phyloP scores from a whole-genome alignment of 2,888 invertebrate genomes.

The Nomada lathburiana region DNA sequence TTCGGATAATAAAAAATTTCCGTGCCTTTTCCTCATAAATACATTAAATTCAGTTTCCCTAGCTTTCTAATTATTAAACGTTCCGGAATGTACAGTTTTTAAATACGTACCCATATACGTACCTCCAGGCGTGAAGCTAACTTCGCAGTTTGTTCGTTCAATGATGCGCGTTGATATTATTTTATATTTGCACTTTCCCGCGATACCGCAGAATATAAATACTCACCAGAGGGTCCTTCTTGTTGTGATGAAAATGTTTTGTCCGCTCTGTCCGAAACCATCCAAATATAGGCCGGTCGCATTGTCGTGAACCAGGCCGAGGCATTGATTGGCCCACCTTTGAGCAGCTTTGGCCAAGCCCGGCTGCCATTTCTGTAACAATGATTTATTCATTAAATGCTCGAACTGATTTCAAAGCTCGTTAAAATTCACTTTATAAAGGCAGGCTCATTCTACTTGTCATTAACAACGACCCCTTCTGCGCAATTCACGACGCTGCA shows the following conservation, averaged over 20 bases:
- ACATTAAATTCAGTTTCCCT: too few species aligned
- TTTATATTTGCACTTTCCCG: neutral
- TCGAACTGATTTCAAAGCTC: neutral
- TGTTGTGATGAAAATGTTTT: constrained; percentile 93
- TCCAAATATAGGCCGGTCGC: constrained; percentile 88
- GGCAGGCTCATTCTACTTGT: too few species aligned
- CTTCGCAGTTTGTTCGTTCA: too few species aligned
- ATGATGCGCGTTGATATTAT: neutral
- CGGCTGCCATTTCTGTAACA: constrained; percentile 89
- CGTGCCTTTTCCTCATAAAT: neutral
- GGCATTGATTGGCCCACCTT: constrained; percentile 90
- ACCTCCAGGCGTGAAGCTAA: too few species aligned
- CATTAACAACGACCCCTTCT: too few species aligned
- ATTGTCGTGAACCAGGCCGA: constrained; percentile 89
- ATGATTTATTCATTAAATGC: neutral
- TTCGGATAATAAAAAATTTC: too few species aligned
- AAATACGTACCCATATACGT: too few species aligned
- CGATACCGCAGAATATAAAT: neutral
- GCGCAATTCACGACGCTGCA: neutral
- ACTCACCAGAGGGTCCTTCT: constrained; percentile 92
- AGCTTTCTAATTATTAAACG: neutral
- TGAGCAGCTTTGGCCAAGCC: constrained; percentile 90
- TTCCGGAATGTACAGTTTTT: too few species aligned
- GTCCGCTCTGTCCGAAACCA: constrained; percentile 90
- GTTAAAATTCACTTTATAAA: neutral